phyloP scores from a whole-genome alignment of 2,888 invertebrate genomes.

The Cataglyphis albicans region DNA sequence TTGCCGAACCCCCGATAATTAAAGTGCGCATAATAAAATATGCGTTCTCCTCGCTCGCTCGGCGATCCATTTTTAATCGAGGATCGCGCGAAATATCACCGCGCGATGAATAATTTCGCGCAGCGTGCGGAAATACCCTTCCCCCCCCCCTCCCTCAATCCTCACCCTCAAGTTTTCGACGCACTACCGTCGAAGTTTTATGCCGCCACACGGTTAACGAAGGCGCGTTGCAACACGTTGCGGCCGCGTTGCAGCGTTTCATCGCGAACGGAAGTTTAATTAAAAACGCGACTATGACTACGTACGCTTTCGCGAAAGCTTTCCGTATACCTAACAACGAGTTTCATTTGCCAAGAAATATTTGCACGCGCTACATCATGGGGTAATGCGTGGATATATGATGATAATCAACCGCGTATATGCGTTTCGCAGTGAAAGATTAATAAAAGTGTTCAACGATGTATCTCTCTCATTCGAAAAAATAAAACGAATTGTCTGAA shows the following conservation, averaged over 20 bases:
- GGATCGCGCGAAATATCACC: constrained; percentile 45
- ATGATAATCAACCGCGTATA: constrained; percentile 17
- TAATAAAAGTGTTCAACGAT: constrained; percentile 27
- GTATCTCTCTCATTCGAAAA: background rate
- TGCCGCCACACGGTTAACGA: constrained; percentile 37
- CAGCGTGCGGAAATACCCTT: background rate
- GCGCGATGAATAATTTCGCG: constrained; percentile 13
- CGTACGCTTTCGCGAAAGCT: constrained; percentile 40
- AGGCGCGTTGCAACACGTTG: constrained; percentile 25
- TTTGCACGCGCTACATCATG: constrained; percentile 32
- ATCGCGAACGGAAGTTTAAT: constrained; percentile 49
- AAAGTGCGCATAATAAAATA: constrained; percentile 67
- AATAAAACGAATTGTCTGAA: background rate
- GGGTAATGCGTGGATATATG: background rate
- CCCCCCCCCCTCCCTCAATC: background rate
- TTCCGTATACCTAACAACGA: constrained; percentile 27
- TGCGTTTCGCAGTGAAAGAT: constrained; percentile 13
- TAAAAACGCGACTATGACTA: constrained; percentile 37
- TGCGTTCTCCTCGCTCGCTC: constrained; percentile 43
- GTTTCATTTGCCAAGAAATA: constrained; percentile 53
- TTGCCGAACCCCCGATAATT: constrained; percentile 61
- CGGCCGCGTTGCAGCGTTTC: constrained; percentile 31
- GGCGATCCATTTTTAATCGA: constrained; percentile 61
- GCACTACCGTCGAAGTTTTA: constrained; percentile 39
- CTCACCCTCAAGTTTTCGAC: constrained; percentile 35